Conservation (phyloP, 2,888 invertebrate species). For the Tillus elongatus region DNA sequence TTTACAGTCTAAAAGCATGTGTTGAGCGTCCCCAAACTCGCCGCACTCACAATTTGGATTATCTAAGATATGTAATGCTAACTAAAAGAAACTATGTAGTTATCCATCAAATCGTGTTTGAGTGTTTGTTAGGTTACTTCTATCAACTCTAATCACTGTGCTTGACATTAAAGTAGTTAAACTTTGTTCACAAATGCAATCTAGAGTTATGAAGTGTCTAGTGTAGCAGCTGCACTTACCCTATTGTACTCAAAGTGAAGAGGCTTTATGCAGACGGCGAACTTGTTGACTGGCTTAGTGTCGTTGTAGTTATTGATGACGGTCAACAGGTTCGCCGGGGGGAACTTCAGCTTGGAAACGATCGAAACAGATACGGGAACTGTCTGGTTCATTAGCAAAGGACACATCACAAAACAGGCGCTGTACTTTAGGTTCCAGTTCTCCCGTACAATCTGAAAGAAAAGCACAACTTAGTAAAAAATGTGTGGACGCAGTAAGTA, state of each 20-base stretch:
- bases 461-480: constrained; percentile 14
- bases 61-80: too few relatives aligned
- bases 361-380: constrained; percentile 63
- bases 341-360: constrained; percentile 50
- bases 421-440: constrained; percentile 92
- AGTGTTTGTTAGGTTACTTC: too few relatives aligned
- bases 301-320: constrained; percentile 52
- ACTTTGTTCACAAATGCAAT: too few relatives aligned
- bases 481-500: too few relatives aligned
- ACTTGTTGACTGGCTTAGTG: constrained; percentile 42
- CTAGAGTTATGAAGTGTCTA: too few relatives aligned
- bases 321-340: constrained; percentile 56
- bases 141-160: too few relatives aligned
- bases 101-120: too few relatives aligned
- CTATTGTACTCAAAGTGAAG: constrained; percentile 82
- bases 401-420: constrained; percentile 80
- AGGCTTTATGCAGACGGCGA: constrained; percentile 81
- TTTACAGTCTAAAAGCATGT: too few relatives aligned
- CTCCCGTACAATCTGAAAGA: constrained; percentile 67
- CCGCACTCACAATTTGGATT: too few relatives aligned
- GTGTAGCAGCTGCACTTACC: constrained; percentile 41
- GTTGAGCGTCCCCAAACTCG: too few relatives aligned
- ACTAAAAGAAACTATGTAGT: too few relatives aligned
- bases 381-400: constrained; percentile 53
- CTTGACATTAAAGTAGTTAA: too few relatives aligned